phyloP scores from a whole-genome alignment of 2,113 vertebrate genomes.

The Pelecanoides urinatrix region DNA sequence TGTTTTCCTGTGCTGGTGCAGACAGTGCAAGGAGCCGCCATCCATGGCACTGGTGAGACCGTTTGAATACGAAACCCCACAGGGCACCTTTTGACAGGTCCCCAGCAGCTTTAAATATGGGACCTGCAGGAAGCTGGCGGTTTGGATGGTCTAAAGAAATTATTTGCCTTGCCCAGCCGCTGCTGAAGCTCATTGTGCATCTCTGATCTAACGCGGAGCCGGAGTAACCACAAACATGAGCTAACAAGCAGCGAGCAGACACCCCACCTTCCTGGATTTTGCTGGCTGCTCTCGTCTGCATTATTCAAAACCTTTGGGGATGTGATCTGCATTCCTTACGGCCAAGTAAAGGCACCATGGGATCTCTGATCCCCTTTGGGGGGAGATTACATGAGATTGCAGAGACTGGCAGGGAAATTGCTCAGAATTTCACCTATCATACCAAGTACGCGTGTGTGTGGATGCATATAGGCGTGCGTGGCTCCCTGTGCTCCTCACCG shows the following conservation, averaged over 20 bases:
- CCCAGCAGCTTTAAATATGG: neutral
- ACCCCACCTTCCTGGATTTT: neutral
- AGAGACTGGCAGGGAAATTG: constrained; percentile 34
- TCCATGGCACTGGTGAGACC: neutral
- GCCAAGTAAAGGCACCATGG: neutral
- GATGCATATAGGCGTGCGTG: rapidly evolving
- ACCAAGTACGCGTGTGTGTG: neutral
- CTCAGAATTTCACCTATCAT: constrained; percentile 4
- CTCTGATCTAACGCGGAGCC: neutral
- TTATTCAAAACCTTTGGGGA: neutral
- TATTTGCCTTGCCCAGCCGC: neutral
- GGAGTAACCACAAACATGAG: neutral
- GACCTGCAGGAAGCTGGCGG: neutral
- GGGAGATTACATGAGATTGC: neutral
- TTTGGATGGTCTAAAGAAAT: neutral
- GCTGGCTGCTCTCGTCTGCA: neutral
- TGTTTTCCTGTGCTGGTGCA: neutral
- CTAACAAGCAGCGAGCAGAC: neutral
- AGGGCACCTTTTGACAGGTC: neutral
- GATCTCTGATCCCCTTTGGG: neutral
- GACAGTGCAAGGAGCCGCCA: rapidly evolving
- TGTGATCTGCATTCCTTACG: constrained; percentile 20
- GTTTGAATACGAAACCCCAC: neutral
- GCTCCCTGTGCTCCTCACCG: neutral
- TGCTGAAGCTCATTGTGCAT: neutral